Conservation (phyloP, 2,888 invertebrate species). For the Eupithecia exiguata region DNA sequence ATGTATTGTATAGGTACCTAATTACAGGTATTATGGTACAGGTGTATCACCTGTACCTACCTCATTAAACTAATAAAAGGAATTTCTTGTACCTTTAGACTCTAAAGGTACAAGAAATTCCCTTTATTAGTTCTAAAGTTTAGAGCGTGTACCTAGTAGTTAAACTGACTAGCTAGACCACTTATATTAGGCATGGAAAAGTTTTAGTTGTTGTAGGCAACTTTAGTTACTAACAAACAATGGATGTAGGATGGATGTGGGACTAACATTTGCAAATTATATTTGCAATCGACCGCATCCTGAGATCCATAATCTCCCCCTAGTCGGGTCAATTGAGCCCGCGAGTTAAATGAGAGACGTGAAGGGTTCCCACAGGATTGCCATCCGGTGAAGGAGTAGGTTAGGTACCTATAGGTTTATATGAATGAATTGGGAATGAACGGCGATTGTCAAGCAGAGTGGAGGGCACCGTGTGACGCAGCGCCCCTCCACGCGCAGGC, state of each 20-base stretch:
- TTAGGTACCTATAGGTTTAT: constrained; percentile 1
- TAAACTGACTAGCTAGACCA: too few species aligned
- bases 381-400: constrained; percentile 16
- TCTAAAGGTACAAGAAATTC: too few species aligned
- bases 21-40: too few species aligned
- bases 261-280: not conserved
- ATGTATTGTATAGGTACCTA: not conserved
- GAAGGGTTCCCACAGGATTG: constrained; percentile 20
- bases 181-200: not conserved
- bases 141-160: not conserved
- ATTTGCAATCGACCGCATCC: constrained; percentile 4
- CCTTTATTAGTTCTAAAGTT: too few species aligned
- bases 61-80: not conserved
- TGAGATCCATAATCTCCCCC: constrained; percentile 28
- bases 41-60: not conserved
- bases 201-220: not conserved
- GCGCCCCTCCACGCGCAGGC: constrained; percentile 73
- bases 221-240: not conserved
- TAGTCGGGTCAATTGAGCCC: constrained; percentile 21
- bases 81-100: too few species aligned
- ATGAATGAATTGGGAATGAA: constrained; percentile 56
- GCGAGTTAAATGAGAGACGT: constrained; percentile 5
- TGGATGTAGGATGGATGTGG: not conserved
- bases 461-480: constrained; percentile 48
- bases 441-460: constrained; percentile 40